Conservation (phyloP, 2,888 invertebrate genomes). For the Elysia crispata region DNA sequence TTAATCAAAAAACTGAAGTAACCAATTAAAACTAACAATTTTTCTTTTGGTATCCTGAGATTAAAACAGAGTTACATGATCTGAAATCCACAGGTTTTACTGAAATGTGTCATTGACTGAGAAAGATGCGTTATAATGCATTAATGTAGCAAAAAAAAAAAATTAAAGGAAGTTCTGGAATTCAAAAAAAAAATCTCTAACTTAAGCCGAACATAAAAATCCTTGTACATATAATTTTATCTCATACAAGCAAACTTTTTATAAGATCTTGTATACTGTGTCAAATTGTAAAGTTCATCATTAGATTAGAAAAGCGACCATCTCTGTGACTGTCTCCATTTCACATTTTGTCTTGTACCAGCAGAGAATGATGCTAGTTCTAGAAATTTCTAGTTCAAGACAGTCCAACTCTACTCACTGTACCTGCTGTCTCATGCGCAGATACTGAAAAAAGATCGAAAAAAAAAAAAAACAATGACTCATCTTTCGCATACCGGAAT, state of each 20-base stretch:
- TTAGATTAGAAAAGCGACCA: background rate
- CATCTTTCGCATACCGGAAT: background rate
- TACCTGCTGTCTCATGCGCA: constrained; percentile 18
- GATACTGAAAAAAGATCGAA: constrained; percentile 13
- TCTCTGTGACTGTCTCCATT: background rate
- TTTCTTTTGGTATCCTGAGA: too few species aligned
- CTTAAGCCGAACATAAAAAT: background rate
- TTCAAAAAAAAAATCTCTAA: too few species aligned
- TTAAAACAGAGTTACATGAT: too few species aligned
- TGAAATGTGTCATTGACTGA: too few species aligned
- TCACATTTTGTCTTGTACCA: background rate
- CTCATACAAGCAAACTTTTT: background rate
- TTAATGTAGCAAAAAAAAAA: too few species aligned
- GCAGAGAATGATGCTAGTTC: background rate
- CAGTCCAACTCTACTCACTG: background rate
- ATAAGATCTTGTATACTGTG: background rate
- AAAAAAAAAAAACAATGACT: background rate
- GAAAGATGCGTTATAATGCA: too few species aligned
- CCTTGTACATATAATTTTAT: background rate
- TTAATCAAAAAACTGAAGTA: too few species aligned
- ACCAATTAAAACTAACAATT: too few species aligned
- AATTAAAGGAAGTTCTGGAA: too few species aligned
- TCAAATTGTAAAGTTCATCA: too few species aligned
- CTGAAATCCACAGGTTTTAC: too few species aligned
- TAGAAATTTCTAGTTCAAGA: constrained; percentile 3